Evolutionary conservation across 2,113 vertebrate species (phyloP).

Genomic region (Percopsis transmontana): DNA sequence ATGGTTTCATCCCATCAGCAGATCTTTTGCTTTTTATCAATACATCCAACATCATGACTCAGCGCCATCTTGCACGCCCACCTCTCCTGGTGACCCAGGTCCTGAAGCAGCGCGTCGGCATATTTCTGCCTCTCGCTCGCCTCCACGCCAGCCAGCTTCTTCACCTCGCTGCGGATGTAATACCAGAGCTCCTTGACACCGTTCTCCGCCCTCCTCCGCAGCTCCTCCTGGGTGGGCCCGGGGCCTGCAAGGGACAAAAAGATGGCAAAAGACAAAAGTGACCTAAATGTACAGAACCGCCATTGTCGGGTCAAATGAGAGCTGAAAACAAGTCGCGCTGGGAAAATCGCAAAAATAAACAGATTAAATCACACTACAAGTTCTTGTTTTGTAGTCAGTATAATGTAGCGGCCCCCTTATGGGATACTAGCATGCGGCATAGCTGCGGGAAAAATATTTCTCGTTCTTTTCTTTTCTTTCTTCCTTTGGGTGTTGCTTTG

Average conservation of each 20-base stretch:
- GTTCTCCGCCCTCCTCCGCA: constrained; percentile 91
- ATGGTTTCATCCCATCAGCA: too few species aligned
- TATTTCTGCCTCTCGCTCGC: constrained; percentile 86
- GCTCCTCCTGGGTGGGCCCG: constrained; percentile 91
- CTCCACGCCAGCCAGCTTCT: constrained; percentile 89
- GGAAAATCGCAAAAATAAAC: too few species aligned
- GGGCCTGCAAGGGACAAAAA: constrained; percentile 71
- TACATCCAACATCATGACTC: background rate
- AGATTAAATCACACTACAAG: background rate
- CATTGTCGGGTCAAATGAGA: background rate
- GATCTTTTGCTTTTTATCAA: background rate
- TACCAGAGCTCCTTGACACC: constrained; percentile 98
- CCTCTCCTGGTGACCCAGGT: constrained; percentile 98
- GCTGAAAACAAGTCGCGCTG: too few species aligned
- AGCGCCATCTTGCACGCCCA: constrained; percentile 52
- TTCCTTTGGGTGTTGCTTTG: constrained; percentile 57
- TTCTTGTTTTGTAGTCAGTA: background rate
- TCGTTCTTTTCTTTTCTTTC: background rate
- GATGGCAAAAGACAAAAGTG: constrained; percentile 17
- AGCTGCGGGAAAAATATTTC: constrained; percentile 7
- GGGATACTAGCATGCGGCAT: constrained; percentile 18
- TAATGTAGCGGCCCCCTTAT: background rate
- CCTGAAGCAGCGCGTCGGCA: constrained; percentile 86
- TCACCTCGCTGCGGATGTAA: constrained; percentile 94
- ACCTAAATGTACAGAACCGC: constrained; percentile 25